phyloP scores from a whole-genome alignment of 2,113 vertebrate genomes.

The Meriones unguiculatus region DNA sequence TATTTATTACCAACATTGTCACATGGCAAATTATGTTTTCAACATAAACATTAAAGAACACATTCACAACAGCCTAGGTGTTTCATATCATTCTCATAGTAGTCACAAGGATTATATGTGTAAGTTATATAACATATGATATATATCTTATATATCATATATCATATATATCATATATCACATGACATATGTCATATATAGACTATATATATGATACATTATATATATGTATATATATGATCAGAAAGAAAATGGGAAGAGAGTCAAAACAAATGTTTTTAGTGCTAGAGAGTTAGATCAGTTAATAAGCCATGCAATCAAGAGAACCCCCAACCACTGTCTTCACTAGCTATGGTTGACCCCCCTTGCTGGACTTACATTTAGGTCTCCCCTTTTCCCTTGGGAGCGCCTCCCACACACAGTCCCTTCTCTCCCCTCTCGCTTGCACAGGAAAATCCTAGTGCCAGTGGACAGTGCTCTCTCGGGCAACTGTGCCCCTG shows the following conservation, averaged over 20 bases:
- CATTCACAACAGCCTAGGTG: not conserved
- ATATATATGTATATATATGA: not conserved
- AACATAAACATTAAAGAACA: not conserved
- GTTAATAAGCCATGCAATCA: not conserved
- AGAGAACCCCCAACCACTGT: too few relatives aligned
- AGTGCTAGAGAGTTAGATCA: not conserved
- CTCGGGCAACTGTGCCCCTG: too few relatives aligned
- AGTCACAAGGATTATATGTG: not conserved
- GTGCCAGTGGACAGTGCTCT: too few relatives aligned
- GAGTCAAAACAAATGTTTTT: not conserved
- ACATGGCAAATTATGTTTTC: not conserved
- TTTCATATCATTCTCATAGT: not conserved
- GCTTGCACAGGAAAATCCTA: too few relatives aligned
- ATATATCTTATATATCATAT: too few relatives aligned
- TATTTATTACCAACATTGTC: not conserved
- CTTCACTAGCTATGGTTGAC: too few relatives aligned
- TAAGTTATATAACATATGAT: not conserved
- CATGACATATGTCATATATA: too few relatives aligned
- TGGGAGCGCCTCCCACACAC: too few relatives aligned
- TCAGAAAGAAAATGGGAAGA: not conserved
- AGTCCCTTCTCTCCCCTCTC: too few relatives aligned
- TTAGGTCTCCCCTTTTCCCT: too few relatives aligned
- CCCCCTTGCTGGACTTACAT: too few relatives aligned
- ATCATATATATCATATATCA: not conserved
- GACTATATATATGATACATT: too few relatives aligned